These are phyloP conservation scores for Xylota sylvarum DNA, from an alignment of 2,888 invertebrate genomes.

Conservation along the genomic window DNA sequence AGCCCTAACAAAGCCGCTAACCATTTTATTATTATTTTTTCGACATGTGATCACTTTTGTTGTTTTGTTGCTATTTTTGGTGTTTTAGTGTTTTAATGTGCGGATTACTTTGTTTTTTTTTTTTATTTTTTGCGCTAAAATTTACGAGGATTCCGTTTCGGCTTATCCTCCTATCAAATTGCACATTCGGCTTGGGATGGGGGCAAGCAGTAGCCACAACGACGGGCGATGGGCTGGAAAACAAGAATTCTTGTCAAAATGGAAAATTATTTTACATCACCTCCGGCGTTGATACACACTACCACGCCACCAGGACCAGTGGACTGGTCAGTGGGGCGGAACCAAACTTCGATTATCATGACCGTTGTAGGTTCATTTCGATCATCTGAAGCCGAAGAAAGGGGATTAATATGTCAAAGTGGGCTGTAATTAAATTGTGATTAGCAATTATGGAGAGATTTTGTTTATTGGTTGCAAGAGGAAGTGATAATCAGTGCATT, in stretches of 20 bases:
- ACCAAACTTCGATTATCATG: conserved; percentile 9
- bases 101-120: conserved; percentile 48
- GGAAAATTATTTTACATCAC: conserved; percentile 44
- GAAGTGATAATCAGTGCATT: neutral
- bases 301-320: neutral
- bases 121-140: conserved; percentile 39
- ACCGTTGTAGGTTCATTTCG: neutral
- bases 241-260: conserved; percentile 25
- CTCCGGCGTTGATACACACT: conserved; percentile 20
- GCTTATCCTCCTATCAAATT: conserved; percentile 27
- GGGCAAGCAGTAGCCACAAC: neutral
- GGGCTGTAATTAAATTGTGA: conserved; percentile 23
- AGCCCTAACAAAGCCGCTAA: conserved; percentile 77
- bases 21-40: conserved; percentile 78
- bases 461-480: neutral
- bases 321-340: neutral
- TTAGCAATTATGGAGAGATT: neutral
- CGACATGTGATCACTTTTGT: conserved; percentile 53
- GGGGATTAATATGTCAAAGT: conserved; percentile 21
- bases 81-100: neutral
- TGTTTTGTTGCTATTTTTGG: neutral
- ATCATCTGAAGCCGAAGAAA: conserved; percentile 3
- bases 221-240: neutral
- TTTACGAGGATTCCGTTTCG: conserved; percentile 31
- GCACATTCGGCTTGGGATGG: neutral